Evolutionary conservation across 2,888 invertebrate species (phyloP), one percentile per base, ranked within the genome.

Genomic region (Entomobrya multifasciata): DNA sequence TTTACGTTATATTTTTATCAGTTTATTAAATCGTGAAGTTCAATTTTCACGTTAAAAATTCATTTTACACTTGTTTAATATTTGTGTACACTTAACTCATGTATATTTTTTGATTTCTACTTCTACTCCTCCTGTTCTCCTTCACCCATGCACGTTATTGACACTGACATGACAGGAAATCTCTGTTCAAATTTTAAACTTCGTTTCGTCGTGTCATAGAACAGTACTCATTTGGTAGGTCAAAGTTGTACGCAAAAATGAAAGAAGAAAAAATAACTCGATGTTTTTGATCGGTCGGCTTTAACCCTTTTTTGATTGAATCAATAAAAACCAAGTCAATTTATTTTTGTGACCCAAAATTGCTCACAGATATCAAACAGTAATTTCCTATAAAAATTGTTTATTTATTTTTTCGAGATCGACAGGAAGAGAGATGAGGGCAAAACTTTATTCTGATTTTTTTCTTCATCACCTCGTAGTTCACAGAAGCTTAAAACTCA

Each of bases 81-180:
- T n/a, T n/a, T 36, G 36, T 8, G 36, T 36, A 36, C 36, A 36
- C 36, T n/a, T n/a, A n/a, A n/a, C n/a, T n/a, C n/a, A n/a, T n/a
- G n/a, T n/a, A 55, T 17, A 52, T 17, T 17, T n/a, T n/a, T 25
- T 15, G n/a, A 27, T 55, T 76, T 76, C 55, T 30, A 57, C 20
- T 17, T 81, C 17, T 47, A 44, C 82, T 60, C 49, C 20, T 25
- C 20, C 8, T 22, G 10, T 55, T 30, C 36, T 52, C 44, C 13
- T 49, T 17, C 74, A 20, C 11, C 20, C 55, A 5, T 52, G 30
- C 17, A 41, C 55, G 41, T 49, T 72, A 74, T 76, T 74, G 81
- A 83, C 82, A 83, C 82, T 62, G 74, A 83, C 82, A 83, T 57
- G 82, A 83, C 82, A 83, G 62, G 36, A 72, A 55, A 81, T 81